A percentile compares a stretch with the other conserved stretches of the same genome.
These are phyloP conservation scores for Conus betulinus DNA, from an alignment of 1,140 invertebrate genomes.

Conservation along the genomic window DNA sequence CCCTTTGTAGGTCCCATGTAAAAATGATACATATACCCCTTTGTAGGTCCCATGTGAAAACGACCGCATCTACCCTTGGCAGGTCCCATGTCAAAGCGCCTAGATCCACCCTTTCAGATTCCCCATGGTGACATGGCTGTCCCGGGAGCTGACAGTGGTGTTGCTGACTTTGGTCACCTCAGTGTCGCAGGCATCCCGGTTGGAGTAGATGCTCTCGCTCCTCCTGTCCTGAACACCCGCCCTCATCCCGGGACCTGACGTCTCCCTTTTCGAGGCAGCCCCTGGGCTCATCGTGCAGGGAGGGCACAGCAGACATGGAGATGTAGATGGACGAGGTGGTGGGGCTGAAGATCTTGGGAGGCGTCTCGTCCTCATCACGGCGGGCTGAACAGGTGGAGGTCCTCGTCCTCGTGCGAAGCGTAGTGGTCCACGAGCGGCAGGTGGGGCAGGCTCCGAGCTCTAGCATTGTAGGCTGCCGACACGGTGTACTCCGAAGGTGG, in stretches of 20 bases:
- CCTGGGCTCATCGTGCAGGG: background rate
- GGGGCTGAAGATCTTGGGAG: background rate
- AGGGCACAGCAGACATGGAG: background rate
- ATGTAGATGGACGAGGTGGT: background rate
- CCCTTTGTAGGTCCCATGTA: no score
- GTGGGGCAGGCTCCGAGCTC: background rate
- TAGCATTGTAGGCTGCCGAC: background rate
- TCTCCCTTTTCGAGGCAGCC: background rate
- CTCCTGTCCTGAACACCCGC: background rate
- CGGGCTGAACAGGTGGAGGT: background rate
- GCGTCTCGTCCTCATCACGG: background rate
- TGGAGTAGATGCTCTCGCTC: conserved; percentile 1
- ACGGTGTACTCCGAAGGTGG: background rate
- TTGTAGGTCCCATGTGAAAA: no score
- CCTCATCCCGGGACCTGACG: background rate
- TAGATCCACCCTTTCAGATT: background rate
- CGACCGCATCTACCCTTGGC: background rate
- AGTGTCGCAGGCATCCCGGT: background rate
- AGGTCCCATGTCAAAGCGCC: background rate
- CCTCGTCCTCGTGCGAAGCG: background rate
- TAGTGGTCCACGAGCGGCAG: background rate
- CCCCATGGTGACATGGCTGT: background rate
- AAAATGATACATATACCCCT: no score
- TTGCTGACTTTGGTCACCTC: background rate
- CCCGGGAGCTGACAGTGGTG: background rate